Evolutionary conservation across 2,888 invertebrate species (phyloP), one percentile per base, ranked within the genome.

Genomic region (Hermaeophaga mercurialis): DNA sequence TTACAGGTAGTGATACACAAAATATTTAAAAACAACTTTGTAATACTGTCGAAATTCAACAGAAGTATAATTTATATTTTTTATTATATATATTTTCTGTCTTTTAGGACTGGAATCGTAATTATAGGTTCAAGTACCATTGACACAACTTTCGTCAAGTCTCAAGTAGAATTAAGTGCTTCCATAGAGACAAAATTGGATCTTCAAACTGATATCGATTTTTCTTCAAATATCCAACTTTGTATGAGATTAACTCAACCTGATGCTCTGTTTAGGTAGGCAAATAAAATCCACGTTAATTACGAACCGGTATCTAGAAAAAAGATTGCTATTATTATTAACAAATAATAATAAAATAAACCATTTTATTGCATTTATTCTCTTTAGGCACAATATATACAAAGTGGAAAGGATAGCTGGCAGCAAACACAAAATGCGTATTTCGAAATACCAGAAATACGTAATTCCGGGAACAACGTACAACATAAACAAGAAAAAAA

Each of bases 171-270:
- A 65, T 89, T 89, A 68, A 81, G 80, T 8, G 74, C 87, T 1
- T 82, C 83, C 1, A 79, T 86, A 26, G 87, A 89, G 68, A 87
- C 89, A 0, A 85, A 84, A 69, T 79, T 93, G 11, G 84, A 85
- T 67, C 80, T 91, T 46, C 80, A 84, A 38, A 88, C 90, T 0
- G 86, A 92, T 71, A 82, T 90, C 26, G 89, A 92, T 70, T 93
- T 93, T 72, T 88, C 86, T 46, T 84, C 84, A 14, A 84, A 84
- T 52, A 83, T 88, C n/a, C 85, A 87, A 64, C 79, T 91, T 48
- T 93, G 92, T 75, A 83, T 92, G 80, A 86, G 87, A 70, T 81
- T 93, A 9, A 83, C 82, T 41, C 86, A 90, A 66, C 89, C 89
- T 1, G 82, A 86, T 55, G 81, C 86, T 15, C 64, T 79, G 3